Evolutionary conservation across 1,140 invertebrate genomes (phyloP), one percentile per base, ranked within the genome.

Genomic region (Polyergus mexicanus): DNA sequence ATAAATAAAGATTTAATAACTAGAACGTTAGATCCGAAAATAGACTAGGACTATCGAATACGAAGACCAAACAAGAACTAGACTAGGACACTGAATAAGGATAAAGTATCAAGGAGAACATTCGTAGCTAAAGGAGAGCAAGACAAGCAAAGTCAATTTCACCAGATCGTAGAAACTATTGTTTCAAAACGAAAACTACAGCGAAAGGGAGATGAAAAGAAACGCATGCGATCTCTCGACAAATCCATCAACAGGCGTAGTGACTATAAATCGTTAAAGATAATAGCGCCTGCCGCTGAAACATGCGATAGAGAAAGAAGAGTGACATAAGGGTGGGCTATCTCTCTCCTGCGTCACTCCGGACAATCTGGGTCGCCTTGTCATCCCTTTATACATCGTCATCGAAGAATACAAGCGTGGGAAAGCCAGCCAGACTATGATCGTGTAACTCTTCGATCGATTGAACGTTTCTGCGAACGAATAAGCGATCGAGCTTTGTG

Each of bases 211-310:
- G 71, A 63, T 35, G 58, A 76, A 22, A 32, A 25, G 32, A 63
- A 25, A 58, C 47, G 32, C 16, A 35, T 35, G 47, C 19, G 22
- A 22, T 35, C 41, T 22, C n/a, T 16, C 38, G 16, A 28, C 16
- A 71, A 54, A n/a, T 32, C 32, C 56, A 60, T 56, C 84, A 54
- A 16, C 65, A 41, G 2, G 22, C 44, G 28, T 8, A 58, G 65
- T 35, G 25, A 16, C 51, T 22, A 63, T 84, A 86, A 86, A 86
- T 86, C 77, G 60, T 86, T 66, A 74, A 68, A 86, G 77, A 86
- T 83, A 72, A 84, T 47, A 62, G 25, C 28, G 65, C 10, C 63
- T 80, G 41, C 22, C 28, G 44, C 41, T 60, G 65, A 72, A 38
- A 71, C 28, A 54, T 11, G 6, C 16, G 38, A 71, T 38, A 54